A percentile compares a stretch with the other conserved stretches of the same genome.
Evolutionary conservation across 2,797 vertebrate genomes (phyloP).

Genomic region (Characodon lateralis): DNA sequence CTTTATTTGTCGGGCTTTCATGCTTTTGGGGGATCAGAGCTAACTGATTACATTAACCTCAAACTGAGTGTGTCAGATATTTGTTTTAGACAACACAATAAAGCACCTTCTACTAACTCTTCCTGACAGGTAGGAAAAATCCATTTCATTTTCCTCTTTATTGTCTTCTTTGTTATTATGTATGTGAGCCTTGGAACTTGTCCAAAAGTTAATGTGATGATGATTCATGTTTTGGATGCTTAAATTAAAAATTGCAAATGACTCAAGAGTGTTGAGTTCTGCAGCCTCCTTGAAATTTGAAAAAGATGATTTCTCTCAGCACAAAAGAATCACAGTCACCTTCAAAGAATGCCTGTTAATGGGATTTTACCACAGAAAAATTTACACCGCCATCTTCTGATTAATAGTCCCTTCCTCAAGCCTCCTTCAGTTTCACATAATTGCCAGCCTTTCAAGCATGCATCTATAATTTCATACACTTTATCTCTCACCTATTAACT

Average conservation of each 20-base stretch:
- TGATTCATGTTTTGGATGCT: conserved; percentile 48
- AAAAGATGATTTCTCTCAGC: conserved; percentile 57
- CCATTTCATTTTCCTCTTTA: conserved; percentile 20
- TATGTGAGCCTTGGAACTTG: conserved; percentile 37
- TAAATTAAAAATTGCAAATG: conserved; percentile 45
- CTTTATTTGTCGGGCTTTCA: conserved; percentile 11
- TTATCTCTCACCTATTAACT: conserved; percentile 76
- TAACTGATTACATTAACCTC: conserved; percentile 9
- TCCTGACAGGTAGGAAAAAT: conserved; percentile 50
- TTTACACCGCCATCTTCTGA: conserved; percentile 69
- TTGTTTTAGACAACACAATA: neutral
- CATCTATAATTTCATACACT: conserved; percentile 82
- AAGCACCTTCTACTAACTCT: neutral
- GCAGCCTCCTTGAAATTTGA: conserved; percentile 35
- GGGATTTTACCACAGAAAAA: conserved; percentile 67
- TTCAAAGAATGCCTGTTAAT: conserved; percentile 67
- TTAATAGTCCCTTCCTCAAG: conserved; percentile 78
- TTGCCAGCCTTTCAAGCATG: conserved; percentile 74
- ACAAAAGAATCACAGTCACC: conserved; percentile 65
- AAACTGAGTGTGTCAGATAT: neutral
- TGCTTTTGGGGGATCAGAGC: neutral
- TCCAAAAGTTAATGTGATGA: conserved; percentile 47
- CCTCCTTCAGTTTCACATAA: conserved; percentile 80
- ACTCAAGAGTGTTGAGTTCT: conserved; percentile 21
- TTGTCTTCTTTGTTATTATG: conserved; percentile 36